Percentiles rank a stretch among this genome's conserved stretches.
These are phyloP conservation scores for Musca domestica DNA, from an alignment of 1,140 invertebrate genomes.

Conservation along the genomic window DNA sequence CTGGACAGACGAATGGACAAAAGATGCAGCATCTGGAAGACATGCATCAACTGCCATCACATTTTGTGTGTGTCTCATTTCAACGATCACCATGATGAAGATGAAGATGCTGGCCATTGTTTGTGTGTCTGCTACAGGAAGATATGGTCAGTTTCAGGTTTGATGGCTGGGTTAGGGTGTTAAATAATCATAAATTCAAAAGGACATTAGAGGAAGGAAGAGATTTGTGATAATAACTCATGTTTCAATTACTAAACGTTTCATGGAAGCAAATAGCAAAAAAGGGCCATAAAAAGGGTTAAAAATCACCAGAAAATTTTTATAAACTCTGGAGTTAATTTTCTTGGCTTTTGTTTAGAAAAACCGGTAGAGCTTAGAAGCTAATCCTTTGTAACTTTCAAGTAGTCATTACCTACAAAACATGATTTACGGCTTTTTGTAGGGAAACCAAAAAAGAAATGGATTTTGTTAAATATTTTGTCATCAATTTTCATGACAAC, in stretches of 20 bases:
- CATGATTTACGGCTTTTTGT: too few relatives aligned
- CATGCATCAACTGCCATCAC: background rate
- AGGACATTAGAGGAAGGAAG: background rate
- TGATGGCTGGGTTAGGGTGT: background rate
- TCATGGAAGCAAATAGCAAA: background rate
- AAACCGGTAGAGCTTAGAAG: background rate
- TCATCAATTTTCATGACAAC: too few relatives aligned
- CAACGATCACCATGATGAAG: too few relatives aligned
- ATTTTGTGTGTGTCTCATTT: background rate
- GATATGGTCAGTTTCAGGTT: conserved; percentile 14
- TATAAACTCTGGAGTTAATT: background rate
- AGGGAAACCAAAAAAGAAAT: too few relatives aligned
- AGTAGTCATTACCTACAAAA: too few relatives aligned
- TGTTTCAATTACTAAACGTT: conserved; percentile 16
- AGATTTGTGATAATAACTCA: conserved; percentile 7
- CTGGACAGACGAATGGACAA: background rate
- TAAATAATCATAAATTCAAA: conserved; percentile 16
- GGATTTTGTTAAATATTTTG: too few relatives aligned
- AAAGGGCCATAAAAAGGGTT: background rate
- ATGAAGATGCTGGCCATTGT: background rate
- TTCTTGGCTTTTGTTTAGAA: background rate
- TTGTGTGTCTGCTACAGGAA: background rate
- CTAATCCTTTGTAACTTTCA: too few relatives aligned
- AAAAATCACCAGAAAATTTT: background rate
- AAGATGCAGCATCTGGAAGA: background rate